Conservation (phyloP, 2,888 invertebrate genomes). For the Epinotia nisella region DNA sequence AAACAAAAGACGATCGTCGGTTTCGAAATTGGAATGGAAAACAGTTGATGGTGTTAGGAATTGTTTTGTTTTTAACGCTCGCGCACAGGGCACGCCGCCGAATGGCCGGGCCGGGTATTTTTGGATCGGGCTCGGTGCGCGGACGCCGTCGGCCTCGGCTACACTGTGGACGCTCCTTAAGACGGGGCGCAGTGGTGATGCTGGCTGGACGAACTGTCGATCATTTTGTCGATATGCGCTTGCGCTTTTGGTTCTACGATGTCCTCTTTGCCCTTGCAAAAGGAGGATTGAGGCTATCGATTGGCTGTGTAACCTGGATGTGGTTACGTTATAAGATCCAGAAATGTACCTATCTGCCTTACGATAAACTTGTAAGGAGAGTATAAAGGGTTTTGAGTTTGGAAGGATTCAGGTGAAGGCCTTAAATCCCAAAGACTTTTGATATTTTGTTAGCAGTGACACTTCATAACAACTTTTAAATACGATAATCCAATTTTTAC, state of each 20-base stretch:
- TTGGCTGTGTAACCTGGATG: too few species aligned
- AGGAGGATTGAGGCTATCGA: too few species aligned
- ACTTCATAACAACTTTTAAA: too few species aligned
- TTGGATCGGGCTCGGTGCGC: slow-evolving; percentile 75
- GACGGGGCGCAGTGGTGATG: slow-evolving; percentile 75
- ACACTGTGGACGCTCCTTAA: slow-evolving; percentile 75
- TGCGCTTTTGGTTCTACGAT: background rate
- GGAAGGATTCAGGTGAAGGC: background rate
- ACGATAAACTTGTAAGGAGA: too few species aligned
- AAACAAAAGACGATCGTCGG: slow-evolving; percentile 28
- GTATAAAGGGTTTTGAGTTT: too few species aligned
- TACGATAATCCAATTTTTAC: background rate
- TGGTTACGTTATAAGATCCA: too few species aligned
- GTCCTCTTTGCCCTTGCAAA: too few species aligned
- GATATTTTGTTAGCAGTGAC: too few species aligned
- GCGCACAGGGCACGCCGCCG: slow-evolving; percentile 64
- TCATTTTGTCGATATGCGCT: slow-evolving; percentile 25
- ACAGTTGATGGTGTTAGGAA: slow-evolving; percentile 34
- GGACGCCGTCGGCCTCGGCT: slow-evolving; percentile 64
- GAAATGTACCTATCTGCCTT: too few species aligned
- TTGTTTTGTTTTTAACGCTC: slow-evolving; percentile 53
- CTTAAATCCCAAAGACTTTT: background rate
- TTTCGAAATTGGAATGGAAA: slow-evolving; percentile 34
- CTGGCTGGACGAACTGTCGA: slow-evolving; percentile 58
- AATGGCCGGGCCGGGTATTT: slow-evolving; percentile 70